These are phyloP conservation scores for Chrysaora quinquecirrha DNA, from an alignment of 30 jellyfish, hydroid and myxozoan species.

Conservation along the genomic window DNA sequence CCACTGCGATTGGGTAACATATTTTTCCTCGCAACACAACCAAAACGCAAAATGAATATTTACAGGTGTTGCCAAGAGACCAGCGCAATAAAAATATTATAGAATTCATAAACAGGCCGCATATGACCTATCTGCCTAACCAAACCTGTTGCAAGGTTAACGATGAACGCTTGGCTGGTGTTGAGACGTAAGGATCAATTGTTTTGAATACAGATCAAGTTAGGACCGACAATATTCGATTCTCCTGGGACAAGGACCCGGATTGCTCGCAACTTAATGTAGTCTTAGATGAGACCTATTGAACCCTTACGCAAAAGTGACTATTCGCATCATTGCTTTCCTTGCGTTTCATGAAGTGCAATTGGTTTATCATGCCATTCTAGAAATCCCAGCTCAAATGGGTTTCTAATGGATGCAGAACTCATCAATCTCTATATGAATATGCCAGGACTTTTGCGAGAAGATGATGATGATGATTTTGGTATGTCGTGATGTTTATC, in stretches of 20 bases:
- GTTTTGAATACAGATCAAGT: conserved; percentile 71
- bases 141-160: conserved; percentile 72
- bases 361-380: neutral
- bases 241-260: conserved; percentile 52
- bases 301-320: conserved; percentile 66
- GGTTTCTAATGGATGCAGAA: conserved; percentile 67
- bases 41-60: too few species aligned
- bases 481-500: conserved; percentile 26
- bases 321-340: conserved; percentile 56
- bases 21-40: too few species aligned
- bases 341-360: too few species aligned
- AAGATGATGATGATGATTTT: conserved; percentile 62
- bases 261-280: conserved; percentile 27
- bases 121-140: conserved; percentile 58
- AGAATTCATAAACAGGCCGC: conserved; percentile 58
- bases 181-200: conserved; percentile 62
- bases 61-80: neutral
- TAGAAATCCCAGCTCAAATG: conserved; percentile 28
- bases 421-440: conserved; percentile 44
- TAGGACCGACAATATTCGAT: conserved; percentile 52
- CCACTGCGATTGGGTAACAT: too few species aligned
- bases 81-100: neutral
- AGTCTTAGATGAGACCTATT: conserved; percentile 31
- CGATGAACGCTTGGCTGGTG: conserved; percentile 64
- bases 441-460: conserved; percentile 79